Conservation (phyloP, 2,888 invertebrate species). For the Noctua comes region DNA sequence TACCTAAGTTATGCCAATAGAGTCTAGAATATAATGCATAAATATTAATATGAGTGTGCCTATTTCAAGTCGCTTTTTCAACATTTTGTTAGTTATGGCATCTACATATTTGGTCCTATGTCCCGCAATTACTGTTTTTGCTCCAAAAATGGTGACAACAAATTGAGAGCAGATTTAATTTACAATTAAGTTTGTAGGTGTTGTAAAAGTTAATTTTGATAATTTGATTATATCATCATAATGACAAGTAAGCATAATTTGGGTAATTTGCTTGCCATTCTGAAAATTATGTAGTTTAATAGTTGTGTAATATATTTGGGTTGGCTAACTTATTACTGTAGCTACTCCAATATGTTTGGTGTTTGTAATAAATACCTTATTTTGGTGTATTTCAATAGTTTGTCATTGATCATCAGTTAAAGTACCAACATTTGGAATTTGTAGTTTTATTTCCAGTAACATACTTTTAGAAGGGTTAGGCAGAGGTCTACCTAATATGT, state of each 20-base stretch:
- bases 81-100: slow-evolving; percentile 23
- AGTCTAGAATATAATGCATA: slow-evolving; percentile 7
- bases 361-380: no score
- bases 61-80: slow-evolving; percentile 16
- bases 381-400: no score
- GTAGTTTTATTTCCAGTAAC: no score
- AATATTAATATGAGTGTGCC: slow-evolving; percentile 25
- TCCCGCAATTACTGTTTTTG: slow-evolving; percentile 21
- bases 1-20: background rate
- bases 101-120: slow-evolving; percentile 42
- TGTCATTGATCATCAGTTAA: no score
- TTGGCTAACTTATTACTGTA: no score
- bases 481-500: no score
- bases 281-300: slow-evolving; percentile 18
- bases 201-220: slow-evolving; percentile 29
- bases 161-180: slow-evolving; percentile 44
- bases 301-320: slow-evolving; percentile 15
- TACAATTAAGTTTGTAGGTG: slow-evolving; percentile 18
- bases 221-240: slow-evolving; percentile 36
- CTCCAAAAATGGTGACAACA: slow-evolving; percentile 34
- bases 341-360: no score
- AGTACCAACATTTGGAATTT: no score
- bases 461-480: no score
- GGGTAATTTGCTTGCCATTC: slow-evolving; percentile 9
- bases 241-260: slow-evolving; percentile 38